These are phyloP conservation scores for Agrochola lychnidis DNA, from an alignment of 2,888 invertebrate genomes.

Conservation along the genomic window DNA sequence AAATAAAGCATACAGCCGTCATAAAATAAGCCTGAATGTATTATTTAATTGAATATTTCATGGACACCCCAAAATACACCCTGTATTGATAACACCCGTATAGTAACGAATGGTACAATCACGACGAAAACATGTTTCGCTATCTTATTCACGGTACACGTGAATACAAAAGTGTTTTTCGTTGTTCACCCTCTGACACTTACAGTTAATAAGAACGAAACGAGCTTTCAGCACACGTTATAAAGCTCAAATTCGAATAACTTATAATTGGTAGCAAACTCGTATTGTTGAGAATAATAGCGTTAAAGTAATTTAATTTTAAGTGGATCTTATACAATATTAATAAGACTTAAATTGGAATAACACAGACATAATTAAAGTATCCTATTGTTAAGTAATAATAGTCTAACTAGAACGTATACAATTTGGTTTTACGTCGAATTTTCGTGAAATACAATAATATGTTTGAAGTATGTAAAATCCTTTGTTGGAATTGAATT, in stretches of 20 bases:
- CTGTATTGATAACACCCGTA: conserved; percentile 59
- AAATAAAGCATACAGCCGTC: neutral
- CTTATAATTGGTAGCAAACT: neutral
- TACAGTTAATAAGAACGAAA: conserved; percentile 2
- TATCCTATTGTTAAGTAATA: conserved; percentile 27
- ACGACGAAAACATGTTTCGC: conserved; percentile 57
- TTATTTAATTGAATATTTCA: conserved; percentile 18
- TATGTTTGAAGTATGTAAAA: conserved; percentile 24
- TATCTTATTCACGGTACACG: conserved; percentile 59
- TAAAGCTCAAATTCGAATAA: conserved; percentile 43
- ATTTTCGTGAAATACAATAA: conserved; percentile 22
- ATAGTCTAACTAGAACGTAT: conserved; percentile 5
- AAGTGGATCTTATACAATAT: conserved; percentile 27
- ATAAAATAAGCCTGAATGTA: neutral
- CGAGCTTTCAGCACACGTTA: conserved; percentile 16
- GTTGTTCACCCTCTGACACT: conserved; percentile 41
- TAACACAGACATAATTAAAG: conserved; percentile 30
- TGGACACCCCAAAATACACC: conserved; percentile 54
- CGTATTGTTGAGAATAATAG: conserved; percentile 35
- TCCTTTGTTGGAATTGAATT: conserved; percentile 8
- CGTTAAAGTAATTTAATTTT: conserved; percentile 35
- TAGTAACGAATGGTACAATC: conserved; percentile 63
- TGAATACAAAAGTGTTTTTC: conserved; percentile 54
- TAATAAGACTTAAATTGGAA: conserved; percentile 33
- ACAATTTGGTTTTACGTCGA: conserved; percentile 23